Base-by-base conservation (phyloP, 1,140 invertebrate genomes). In the Lethocerus indicus region DNA sequence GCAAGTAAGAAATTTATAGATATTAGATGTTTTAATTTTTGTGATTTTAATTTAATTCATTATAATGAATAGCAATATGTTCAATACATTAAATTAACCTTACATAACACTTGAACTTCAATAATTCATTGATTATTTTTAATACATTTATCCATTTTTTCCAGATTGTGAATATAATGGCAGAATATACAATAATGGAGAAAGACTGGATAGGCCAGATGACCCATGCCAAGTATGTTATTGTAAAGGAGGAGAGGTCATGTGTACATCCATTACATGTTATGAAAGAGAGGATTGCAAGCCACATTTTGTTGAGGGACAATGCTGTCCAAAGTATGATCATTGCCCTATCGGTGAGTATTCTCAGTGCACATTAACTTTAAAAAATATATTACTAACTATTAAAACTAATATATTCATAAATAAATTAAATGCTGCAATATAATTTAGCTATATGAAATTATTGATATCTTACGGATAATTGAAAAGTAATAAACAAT, bases 281-380 rank as follows among this genome's bases (percentile, higher is more conserved):
- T 83, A 76, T 64, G 72, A 73, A 51, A 67, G 81, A 32, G 74
- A 75, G 53, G 81, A 85, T 61, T 85, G 82, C 63, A 70, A 74
- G 57, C 79, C 74, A 50, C 71, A 70, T 50, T 72, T 74, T 50
- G 72, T 81, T 27, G 67, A 73, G 1, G 79, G 79, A 7, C 70
- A 76, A 54, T 85, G 82, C 62, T 85, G 82, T 59, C 82, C 81
- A 1, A 76, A 79, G 57, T 85, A 83, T 60, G 79, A 83, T 57
- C 78, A 84, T 64, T 84, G 82, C 63, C 78, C 80, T 32, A 69
- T 73, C 66, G 76, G 71, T 75, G 61, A 47, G 55, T 55, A 39
- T 46, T 25, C 13, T 43, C 29, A 1, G n/a, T n/a, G n/a, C n/a
- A n/a, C n/a, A n/a, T n/a, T n/a, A n/a, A n/a, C n/a, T n/a, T n/a